Evolutionary conservation across 2,888 invertebrate species (phyloP).

Genomic region (Xylota sylvarum): DNA sequence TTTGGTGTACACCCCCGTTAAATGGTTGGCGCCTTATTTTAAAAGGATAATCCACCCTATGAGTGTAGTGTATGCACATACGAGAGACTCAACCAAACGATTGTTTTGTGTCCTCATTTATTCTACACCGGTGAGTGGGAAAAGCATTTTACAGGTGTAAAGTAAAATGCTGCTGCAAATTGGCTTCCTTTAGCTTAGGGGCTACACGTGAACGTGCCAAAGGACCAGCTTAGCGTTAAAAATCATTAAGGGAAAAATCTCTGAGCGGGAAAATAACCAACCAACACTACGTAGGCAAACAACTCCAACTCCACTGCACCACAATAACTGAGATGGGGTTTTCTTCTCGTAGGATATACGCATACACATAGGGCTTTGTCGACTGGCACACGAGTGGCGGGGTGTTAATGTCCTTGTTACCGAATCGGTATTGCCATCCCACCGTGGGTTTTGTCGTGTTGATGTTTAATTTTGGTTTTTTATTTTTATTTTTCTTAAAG

Average conservation of each 20-base stretch:
- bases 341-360: background rate
- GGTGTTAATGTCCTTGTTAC: slow-evolving; percentile 73
- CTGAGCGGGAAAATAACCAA: slow-evolving; percentile 67
- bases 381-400: slow-evolving; percentile 43
- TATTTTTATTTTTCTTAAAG: slow-evolving; percentile 60
- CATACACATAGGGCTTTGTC: slow-evolving; percentile 42
- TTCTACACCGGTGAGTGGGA: background rate
- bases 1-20: slow-evolving; percentile 20
- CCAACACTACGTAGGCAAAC: slow-evolving; percentile 61
- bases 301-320: slow-evolving; percentile 50
- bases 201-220: slow-evolving; percentile 71
- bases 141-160: slow-evolving; percentile 75
- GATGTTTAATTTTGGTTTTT: slow-evolving; percentile 68
- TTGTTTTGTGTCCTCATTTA: slow-evolving; percentile 45
- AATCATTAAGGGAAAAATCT: slow-evolving; percentile 74
- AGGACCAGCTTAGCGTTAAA: slow-evolving; percentile 72
- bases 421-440: slow-evolving; percentile 17
- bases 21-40: slow-evolving; percentile 59
- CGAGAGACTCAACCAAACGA: background rate
- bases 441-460: slow-evolving; percentile 51
- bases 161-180: slow-evolving; percentile 72
- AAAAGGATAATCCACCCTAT: slow-evolving; percentile 49
- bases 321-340: slow-evolving; percentile 28
- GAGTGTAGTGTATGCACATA: slow-evolving; percentile 18
- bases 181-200: slow-evolving; percentile 68